phyloP scores from a whole-genome alignment of 2,113 vertebrate species.

The Megaceryle torquata region DNA sequence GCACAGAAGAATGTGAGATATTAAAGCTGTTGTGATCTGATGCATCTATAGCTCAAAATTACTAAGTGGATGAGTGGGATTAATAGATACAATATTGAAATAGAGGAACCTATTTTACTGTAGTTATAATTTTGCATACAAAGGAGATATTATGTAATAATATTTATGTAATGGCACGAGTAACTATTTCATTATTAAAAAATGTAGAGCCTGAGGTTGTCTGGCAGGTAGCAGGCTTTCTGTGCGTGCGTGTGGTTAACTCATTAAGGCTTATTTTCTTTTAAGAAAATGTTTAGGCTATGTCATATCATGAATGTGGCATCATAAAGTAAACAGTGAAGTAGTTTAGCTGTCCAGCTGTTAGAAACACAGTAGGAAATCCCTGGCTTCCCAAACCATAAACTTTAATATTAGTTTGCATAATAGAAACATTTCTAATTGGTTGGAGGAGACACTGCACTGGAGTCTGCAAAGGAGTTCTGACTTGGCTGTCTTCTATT shows the following conservation, averaged over 20 bases:
- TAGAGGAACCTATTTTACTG: neutral
- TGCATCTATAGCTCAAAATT: conserved; percentile 19
- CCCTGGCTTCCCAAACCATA: conserved; percentile 19
- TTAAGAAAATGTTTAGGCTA: conserved; percentile 18
- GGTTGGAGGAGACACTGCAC: neutral
- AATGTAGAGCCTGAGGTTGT: conserved; percentile 51
- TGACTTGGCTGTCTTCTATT: neutral
- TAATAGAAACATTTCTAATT: conserved; percentile 41
- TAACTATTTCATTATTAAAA: conserved; percentile 60
- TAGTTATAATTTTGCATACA: conserved; percentile 35
- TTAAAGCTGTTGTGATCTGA: neutral
- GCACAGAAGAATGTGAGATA: neutral
- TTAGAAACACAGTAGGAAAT: conserved; percentile 29
- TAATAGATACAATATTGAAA: neutral
- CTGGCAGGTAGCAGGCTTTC: conserved; percentile 48
- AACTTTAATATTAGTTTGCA: conserved; percentile 40
- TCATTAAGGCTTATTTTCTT: conserved; percentile 54
- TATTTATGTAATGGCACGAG: conserved; percentile 57
- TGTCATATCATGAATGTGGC: conserved; percentile 34
- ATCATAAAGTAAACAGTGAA: conserved; percentile 51
- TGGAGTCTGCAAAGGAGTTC: neutral
- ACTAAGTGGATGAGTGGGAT: neutral
- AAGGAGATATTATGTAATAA: conserved; percentile 63
- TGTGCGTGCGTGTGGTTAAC: conserved; percentile 46
- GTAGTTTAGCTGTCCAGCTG: conserved; percentile 41